Evolutionary conservation across 2,888 invertebrate species (phyloP), one percentile per base, ranked within the genome.

Genomic region (Pyrrhosoma nymphula): DNA sequence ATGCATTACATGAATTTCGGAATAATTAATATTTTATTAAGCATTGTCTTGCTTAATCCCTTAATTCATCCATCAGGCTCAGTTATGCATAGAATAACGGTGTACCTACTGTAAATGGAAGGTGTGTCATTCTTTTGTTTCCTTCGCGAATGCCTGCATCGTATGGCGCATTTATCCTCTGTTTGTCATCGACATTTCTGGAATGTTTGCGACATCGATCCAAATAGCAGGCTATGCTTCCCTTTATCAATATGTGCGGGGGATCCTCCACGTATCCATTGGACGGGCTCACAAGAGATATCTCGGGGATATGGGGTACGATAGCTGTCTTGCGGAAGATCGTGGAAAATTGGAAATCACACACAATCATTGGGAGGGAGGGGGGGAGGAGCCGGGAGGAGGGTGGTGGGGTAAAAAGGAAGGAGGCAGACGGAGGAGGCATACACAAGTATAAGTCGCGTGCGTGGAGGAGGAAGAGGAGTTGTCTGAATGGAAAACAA

Each of bases 281-380:
- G 12, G 30, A 82, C 12, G 35, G 82, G 69, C 69, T 69, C 69
- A n/a, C 26, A 69, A n/a, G n/a, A 3, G 82, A 35, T 35, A 69
- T 26, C 26, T 26, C 69, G 69, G 10, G 82, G 16, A 82, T 14
- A 30, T 10, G 30, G 47, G n/a, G n/a, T n/a, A 10, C 35, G 82
- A 82, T 0, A 82, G 30, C 82, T 82, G 82, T 82, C 35, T 82
- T n/a, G 82, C 26, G 82, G 82, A 16, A 35, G 30, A 35, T 35
- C 16, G 82, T 82, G 82, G 82, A 82, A 82, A 82, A 82, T 26
- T 14, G 82, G 82, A 82, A 82, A 82, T 82, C 82, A 35, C 26
- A n/a, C 35, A 30, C 82, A 16, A 10, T 35, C 12, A 60, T 0
- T 82, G 82, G 26, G 3, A 14, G 26, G 82, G 82, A 3, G 10